Base-by-base conservation (phyloP, 1,140 invertebrate species). In the Daktulosphaira vitifoliae region DNA sequence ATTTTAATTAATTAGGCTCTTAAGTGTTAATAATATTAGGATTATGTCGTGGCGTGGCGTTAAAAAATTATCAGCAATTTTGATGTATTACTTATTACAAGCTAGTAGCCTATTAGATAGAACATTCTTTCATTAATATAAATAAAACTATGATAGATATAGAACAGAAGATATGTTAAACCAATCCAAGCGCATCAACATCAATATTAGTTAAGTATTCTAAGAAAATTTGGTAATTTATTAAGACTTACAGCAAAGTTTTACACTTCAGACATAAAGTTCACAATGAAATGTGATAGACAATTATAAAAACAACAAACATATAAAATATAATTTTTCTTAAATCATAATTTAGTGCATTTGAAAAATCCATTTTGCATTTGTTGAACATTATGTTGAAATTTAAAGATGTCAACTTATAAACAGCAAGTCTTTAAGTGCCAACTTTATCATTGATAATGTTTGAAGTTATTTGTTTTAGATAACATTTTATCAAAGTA, bases 231-330 rank as follows among this genome's bases (percentile, higher is more conserved):
- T 6, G 29, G n/a, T 42, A n/a, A 59, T 48, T 48, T 48, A 26
- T 48, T 20, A 26, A 46, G 25, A 62, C 56, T 62, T 62, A 62
- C 56, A 53, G 25, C 42, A 62, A n/a, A n/a, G n/a, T 62, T 46
- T 62, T 42, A 62, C 11, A 48, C 25, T 62, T 48, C 6, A 11
- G 42, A 62, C 25, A 62, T 16, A 48, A 62, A 67, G 26, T 67
- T 66, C 13, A 68, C 50, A 15, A 62, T 49, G 29, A 68, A 67
- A 67, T 68, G 48, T 67, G 66, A 65, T 68, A 67, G 16, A 68
- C 42, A 25, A 68, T 54, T 33, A 68, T 65, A 42, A 67, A 65
- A 29, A 67, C 22, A 39, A 68, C 38, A 22, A 68, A 68, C 15
- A 37, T 29, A 15, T 33, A 65, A 65, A 68, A 67, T 23, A 22